Percentiles rank a stretch among this genome's conserved stretches.
Conservation (phyloP, 64 coral and sea anemone species). For the Pocillopora damicornis region DNA sequence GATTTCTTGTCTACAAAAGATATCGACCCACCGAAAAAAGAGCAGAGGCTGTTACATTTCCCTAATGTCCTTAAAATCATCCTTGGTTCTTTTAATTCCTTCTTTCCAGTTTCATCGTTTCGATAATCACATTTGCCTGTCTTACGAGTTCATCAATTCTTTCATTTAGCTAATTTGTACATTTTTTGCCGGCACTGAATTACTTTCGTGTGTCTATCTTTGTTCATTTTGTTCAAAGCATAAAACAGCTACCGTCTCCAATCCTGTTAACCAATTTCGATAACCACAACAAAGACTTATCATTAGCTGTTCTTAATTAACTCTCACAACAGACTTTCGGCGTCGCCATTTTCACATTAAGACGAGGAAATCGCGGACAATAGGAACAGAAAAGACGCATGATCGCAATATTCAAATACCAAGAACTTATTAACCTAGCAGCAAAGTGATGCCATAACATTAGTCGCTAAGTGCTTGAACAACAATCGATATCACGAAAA, state of each 20-base stretch:
- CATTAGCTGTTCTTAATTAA: not conserved
- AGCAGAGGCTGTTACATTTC: not conserved
- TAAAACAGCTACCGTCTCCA: not conserved
- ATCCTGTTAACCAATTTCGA: not conserved
- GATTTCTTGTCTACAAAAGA: not conserved
- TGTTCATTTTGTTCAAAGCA: conserved; percentile 2
- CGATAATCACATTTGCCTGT: not conserved
- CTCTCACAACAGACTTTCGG: not conserved
- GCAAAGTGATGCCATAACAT: not conserved
- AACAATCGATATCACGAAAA: not conserved
- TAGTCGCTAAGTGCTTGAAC: not conserved
- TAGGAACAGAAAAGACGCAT: not conserved
- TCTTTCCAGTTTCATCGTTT: not conserved
- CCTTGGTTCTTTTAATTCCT: not conserved
- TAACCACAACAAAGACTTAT: not conserved
- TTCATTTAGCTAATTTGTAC: not conserved
- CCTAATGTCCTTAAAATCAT: not conserved
- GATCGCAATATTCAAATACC: not conserved
- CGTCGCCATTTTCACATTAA: not conserved
- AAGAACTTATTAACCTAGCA: not conserved
- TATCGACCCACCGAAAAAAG: not conserved
- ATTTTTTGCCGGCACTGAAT: not conserved
- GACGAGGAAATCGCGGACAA: not conserved
- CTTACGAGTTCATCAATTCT: not conserved
- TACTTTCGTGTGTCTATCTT: not conserved